Evolutionary conservation across 2,113 vertebrate genomes (phyloP).

Genomic region (Crypturellus undulatus): DNA sequence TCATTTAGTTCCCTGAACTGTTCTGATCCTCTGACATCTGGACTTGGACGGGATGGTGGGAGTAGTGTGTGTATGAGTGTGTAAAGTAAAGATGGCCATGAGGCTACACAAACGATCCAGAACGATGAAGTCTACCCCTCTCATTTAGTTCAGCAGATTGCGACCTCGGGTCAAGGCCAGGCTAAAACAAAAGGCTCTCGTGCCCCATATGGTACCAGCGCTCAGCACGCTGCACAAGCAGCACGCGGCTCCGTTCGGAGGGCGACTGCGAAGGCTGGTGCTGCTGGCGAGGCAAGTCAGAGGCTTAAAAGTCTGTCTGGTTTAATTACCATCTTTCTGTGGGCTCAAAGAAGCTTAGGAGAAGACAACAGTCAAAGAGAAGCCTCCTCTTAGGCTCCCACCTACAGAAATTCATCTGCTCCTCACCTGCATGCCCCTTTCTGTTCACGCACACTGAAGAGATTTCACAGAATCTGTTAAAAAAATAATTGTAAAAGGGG

Average conservation of each 20-base stretch:
- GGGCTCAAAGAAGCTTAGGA: constrained; percentile 57
- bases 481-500: neutral
- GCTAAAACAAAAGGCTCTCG: neutral
- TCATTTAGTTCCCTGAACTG: neutral
- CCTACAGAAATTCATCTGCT: constrained; percentile 12
- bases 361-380: neutral
- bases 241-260: neutral
- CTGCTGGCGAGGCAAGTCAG: constrained; percentile 16
- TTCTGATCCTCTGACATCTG: neutral
- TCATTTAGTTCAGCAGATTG: neutral
- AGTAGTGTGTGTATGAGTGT: no score
- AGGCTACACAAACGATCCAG: neutral
- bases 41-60: neutral
- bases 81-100: neutral
- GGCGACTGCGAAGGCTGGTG: neutral
- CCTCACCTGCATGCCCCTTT: neutral
- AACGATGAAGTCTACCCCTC: neutral
- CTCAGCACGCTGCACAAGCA: neutral
- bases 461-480: neutral
- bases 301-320: constrained; percentile 35
- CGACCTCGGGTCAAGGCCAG: constrained; percentile 1
- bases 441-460: neutral
- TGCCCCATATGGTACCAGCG: neutral
- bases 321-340: constrained; percentile 44
- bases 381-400: neutral